These are phyloP conservation scores for Oryctes rhinoceros DNA, from an alignment of 1,140 invertebrate genomes.

Conservation along the genomic window DNA sequence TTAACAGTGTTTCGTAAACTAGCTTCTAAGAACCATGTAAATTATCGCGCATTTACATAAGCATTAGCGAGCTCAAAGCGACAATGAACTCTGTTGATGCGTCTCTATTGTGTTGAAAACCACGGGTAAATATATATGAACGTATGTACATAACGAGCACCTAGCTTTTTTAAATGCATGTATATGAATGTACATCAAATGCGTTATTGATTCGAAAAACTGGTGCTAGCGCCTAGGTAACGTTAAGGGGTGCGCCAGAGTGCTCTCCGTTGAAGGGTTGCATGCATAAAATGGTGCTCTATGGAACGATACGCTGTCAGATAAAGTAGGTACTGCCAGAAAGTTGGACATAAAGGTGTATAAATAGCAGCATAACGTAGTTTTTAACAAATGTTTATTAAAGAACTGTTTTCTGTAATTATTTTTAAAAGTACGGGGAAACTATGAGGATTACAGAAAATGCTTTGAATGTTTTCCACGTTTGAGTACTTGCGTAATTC, in stretches of 20 bases:
- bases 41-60: neutral
- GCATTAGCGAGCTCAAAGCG: neutral
- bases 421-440: no score
- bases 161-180: neutral
- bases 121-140: neutral
- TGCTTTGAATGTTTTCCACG: no score
- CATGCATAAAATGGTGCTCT: neutral
- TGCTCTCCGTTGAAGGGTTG: neutral
- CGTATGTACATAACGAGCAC: neutral
- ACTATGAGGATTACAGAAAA: no score
- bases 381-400: no score
- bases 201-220: slow-evolving; percentile 18
- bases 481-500: no score
- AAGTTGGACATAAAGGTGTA: no score
- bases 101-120: neutral
- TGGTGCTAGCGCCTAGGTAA: slow-evolving; percentile 12
- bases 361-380: no score
- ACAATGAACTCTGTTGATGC: slow-evolving; percentile 17
- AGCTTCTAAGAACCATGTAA: slow-evolving; percentile 12
- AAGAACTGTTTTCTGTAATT: no score
- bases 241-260: slow-evolving; percentile 11
- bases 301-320: neutral
- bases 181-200: neutral
- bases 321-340: no score
- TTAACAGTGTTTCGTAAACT: slow-evolving; percentile 20